A percentile compares a stretch with the other conserved stretches of the same genome.
phyloP scores from a whole-genome alignment of 2,797 vertebrate species.

The Chaunax sp. region DNA sequence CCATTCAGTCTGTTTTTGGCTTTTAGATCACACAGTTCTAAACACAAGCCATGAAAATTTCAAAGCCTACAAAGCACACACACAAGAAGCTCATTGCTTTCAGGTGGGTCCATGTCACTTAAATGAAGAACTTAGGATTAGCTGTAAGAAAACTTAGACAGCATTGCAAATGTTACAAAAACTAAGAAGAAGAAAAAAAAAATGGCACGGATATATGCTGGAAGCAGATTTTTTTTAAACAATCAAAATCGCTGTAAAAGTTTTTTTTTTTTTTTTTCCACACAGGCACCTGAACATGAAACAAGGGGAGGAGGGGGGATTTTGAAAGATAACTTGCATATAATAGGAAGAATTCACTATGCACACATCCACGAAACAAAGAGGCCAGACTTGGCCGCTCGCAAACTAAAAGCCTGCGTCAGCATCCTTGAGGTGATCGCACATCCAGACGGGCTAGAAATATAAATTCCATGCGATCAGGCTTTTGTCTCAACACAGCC shows the following conservation, averaged over 20 bases:
- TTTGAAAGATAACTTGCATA: slow-evolving; percentile 77
- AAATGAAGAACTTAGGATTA: slow-evolving; percentile 49
- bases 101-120: slow-evolving; percentile 51
- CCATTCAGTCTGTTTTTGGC: slow-evolving; percentile 66
- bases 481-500: slow-evolving; percentile 39
- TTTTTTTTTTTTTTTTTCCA: slow-evolving; percentile 47
- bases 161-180: slow-evolving; percentile 55
- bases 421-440: slow-evolving; percentile 76
- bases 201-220: slow-evolving; percentile 78
- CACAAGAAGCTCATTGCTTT: slow-evolving; percentile 43
- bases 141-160: slow-evolving; percentile 55
- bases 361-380: slow-evolving; percentile 49
- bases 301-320: background rate
- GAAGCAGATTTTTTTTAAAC: slow-evolving; percentile 76
- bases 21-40: slow-evolving; percentile 54
- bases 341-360: slow-evolving; percentile 73
- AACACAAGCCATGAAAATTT: slow-evolving; percentile 59
- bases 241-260: slow-evolving; percentile 76
- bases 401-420: slow-evolving; percentile 58
- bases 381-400: slow-evolving; percentile 53
- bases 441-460: slow-evolving; percentile 65
- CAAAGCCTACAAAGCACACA: slow-evolving; percentile 28
- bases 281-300: slow-evolving; percentile 79
- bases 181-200: slow-evolving; percentile 32
- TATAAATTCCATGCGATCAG: slow-evolving; percentile 51